Conservation (phyloP, 2,888 invertebrate species). For the Cyclophora albipunctata region DNA sequence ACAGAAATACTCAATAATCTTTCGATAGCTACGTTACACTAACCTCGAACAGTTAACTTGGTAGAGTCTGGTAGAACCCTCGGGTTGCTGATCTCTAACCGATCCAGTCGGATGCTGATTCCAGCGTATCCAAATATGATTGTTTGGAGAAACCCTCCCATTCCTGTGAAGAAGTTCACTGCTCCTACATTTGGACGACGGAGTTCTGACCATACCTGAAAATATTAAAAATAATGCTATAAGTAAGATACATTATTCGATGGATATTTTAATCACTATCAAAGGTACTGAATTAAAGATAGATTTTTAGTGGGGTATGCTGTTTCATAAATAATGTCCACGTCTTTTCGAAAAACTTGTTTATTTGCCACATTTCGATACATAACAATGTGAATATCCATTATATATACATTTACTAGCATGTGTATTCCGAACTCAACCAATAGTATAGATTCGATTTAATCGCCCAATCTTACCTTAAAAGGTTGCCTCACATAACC, state of each 20-base stretch:
- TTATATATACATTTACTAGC: too few species aligned
- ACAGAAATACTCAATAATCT: too few species aligned
- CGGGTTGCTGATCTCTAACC: slow-evolving; percentile 55
- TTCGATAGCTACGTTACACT: background rate
- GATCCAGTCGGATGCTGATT: slow-evolving; percentile 62
- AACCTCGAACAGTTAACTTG: slow-evolving; percentile 57
- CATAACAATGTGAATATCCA: too few species aligned
- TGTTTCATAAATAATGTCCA: background rate
- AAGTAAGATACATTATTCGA: too few species aligned
- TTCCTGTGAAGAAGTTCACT: slow-evolving; percentile 76
- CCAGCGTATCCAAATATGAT: slow-evolving; percentile 76
- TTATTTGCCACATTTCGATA: too few species aligned
- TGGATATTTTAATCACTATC: too few species aligned
- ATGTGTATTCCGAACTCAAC: too few species aligned
- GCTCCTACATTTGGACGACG: slow-evolving; percentile 68
- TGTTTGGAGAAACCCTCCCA: slow-evolving; percentile 77
- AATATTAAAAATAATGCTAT: background rate
- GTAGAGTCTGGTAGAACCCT: slow-evolving; percentile 55
- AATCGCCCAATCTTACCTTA: slow-evolving; percentile 46
- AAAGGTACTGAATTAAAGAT: too few species aligned
- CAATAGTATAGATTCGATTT: background rate
- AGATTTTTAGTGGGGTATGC: background rate
- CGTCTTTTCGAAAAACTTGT: too few species aligned
- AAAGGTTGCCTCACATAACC: slow-evolving; percentile 75
- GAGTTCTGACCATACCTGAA: slow-evolving; percentile 75